Conservation (phyloP, 2,888 invertebrate species). For the Patella pellucida region DNA sequence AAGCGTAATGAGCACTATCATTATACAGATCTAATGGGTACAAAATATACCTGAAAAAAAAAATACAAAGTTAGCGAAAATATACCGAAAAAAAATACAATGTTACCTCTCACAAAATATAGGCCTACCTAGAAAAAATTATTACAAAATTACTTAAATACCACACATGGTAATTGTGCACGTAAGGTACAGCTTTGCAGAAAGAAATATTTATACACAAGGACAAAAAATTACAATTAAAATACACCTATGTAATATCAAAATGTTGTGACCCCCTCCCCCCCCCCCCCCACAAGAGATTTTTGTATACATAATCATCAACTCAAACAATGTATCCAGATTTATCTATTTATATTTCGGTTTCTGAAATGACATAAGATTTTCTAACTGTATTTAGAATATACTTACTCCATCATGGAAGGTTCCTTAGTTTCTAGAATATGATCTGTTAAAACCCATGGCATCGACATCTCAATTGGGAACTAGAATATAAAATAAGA, state of each 20-base stretch:
- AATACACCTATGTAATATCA: too few relatives aligned
- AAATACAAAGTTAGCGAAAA: too few relatives aligned
- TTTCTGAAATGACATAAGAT: neutral
- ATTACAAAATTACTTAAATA: too few relatives aligned
- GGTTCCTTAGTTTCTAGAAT: constrained; percentile 96
- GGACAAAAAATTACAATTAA: too few relatives aligned
- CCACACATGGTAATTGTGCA: too few relatives aligned
- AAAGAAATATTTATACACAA: too few relatives aligned
- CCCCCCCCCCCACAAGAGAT: too few relatives aligned
- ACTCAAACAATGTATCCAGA: neutral
- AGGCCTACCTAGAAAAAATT: neutral
- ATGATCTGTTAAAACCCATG: constrained; percentile 99
- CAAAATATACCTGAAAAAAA: constrained; percentile 84
- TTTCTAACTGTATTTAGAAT: neutral
- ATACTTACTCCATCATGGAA: constrained; percentile 95
- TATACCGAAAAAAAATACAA: too few relatives aligned
- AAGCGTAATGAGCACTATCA: constrained; percentile 96
- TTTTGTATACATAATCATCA: neutral
- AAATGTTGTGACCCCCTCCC: too few relatives aligned
- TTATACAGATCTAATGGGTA: constrained; percentile 98
- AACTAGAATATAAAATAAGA: constrained; percentile 78
- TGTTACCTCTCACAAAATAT: too few relatives aligned
- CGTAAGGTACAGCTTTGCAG: too few relatives aligned
- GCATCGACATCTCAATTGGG: constrained; percentile 99
- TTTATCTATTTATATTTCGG: neutral